A percentile compares a stretch with the other conserved stretches of the same genome.
These are phyloP conservation scores for Chanos chanos DNA, from an alignment of 2,797 vertebrate genomes.

Conservation along the genomic window DNA sequence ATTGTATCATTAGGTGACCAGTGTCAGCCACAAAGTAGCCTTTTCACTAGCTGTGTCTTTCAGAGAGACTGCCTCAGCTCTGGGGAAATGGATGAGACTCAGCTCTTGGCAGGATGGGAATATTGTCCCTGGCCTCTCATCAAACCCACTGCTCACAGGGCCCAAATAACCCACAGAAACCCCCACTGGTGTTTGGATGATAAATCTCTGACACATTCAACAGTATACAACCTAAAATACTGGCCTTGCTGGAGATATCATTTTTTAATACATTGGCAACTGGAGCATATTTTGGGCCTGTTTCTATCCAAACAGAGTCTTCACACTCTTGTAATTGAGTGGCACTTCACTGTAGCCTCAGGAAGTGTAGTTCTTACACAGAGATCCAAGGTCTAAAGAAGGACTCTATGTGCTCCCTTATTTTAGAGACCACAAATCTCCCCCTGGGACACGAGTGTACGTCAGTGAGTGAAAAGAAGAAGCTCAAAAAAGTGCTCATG, in stretches of 20 bases:
- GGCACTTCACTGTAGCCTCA: not conserved
- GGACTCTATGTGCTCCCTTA: conserved; percentile 14
- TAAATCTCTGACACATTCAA: conserved; percentile 38
- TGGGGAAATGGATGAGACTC: conserved; percentile 1
- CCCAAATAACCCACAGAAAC: conserved; percentile 31
- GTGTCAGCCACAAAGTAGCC: no score
- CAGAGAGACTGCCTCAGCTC: conserved; percentile 21
- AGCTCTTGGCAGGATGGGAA: conserved; percentile 29
- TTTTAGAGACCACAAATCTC: conserved; percentile 13
- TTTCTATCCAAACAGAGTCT: no score
- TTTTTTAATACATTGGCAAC: conserved; percentile 36
- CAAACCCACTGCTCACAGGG: conserved; percentile 23
- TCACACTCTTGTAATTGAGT: conserved; percentile 3
- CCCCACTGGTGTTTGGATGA: conserved; percentile 40
- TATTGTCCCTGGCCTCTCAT: conserved; percentile 29
- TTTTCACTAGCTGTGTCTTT: no score
- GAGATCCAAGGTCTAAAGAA: not conserved
- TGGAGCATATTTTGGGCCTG: not conserved
- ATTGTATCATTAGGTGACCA: no score
- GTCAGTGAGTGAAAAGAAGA: conserved; percentile 11
- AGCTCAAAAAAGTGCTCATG: not conserved
- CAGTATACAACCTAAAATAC: conserved; percentile 31
- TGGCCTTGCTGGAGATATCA: conserved; percentile 32
- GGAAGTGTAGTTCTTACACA: not conserved
- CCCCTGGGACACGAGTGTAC: not conserved